A percentile compares a stretch with the other conserved stretches of the same genome.
phyloP scores from a whole-genome alignment of 2,113 vertebrate species.

The Phocoena phocoena region DNA sequence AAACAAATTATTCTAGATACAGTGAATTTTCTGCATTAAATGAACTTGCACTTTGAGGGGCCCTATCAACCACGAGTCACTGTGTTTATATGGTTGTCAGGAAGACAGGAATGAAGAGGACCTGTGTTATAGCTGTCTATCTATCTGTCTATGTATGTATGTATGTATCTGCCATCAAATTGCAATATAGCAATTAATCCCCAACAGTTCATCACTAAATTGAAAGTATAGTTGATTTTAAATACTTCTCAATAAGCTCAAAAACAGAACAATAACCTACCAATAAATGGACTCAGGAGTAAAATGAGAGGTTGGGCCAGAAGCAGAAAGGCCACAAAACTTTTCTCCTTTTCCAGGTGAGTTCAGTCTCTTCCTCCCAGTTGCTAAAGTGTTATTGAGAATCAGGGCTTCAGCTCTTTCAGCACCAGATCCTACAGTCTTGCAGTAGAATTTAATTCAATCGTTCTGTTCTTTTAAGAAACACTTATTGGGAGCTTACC shows the following conservation, averaged over 20 bases:
- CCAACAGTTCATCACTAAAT: not conserved
- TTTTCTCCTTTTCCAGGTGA: not conserved
- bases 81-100: not conserved
- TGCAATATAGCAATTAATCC: not conserved
- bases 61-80: not conserved
- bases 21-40: not conserved
- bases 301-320: not conserved
- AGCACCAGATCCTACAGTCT: not conserved
- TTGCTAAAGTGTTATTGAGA: not conserved
- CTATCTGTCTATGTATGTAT: not conserved
- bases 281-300: not conserved
- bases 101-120: not conserved
- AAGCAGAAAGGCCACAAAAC: not conserved
- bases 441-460: not conserved
- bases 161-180: not conserved
- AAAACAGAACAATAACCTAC: not conserved
- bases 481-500: no score
- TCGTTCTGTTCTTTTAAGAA: not conserved
- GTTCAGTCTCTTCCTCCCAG: not conserved
- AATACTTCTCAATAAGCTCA: not conserved
- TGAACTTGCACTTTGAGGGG: not conserved
- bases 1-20: not conserved
- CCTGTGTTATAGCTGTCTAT: not conserved
- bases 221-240: not conserved
- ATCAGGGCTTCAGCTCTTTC: not conserved